Evolutionary conservation across 37 sponge, comb jelly and placozoan genomes (phyloP), one percentile per base, ranked within the genome.

Genomic region (Oopsacas minuta): DNA sequence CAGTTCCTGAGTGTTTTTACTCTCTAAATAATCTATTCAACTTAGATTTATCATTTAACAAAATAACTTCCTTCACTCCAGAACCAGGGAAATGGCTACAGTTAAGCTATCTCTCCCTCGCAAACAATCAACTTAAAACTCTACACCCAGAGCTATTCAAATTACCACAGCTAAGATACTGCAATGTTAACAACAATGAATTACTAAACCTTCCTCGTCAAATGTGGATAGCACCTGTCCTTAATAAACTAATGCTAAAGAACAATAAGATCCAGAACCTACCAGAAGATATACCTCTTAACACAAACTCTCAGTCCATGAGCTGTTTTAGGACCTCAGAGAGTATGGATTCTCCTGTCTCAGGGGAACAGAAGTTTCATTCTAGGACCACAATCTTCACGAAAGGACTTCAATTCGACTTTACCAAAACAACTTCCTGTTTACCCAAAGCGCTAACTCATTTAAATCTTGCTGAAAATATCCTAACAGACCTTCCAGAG

Each of bases 171-270:
- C 86, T 94, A 32, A 1, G n/a, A 52, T 20, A 81, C 0, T 84
- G 91, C 0, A 87, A 88, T 23, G 86, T 81, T 0, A 83, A 85
- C 12, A 1, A 28, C 69, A 94, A 94, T 37, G 0, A 81, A 0
- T 36, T 94, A 20, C 15, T 69, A n/a, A 10, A 36, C 25, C 83
- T 94, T 0, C 90, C 94, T 15, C 34, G 83, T 36, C 37, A 86
- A 42, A 35, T 93, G 39, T 95, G 96, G 96, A 88, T 49, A 0
- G 86, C 94, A 0, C 93, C 91, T 7, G 86, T 88, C 36, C 87
- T 95, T 36, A 81, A 86, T 35, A 75, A 83, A 0, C 81, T 90
- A 36, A 51, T 53, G 52, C 88, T 91, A 39, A 36, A 81, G 0
- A 15, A 86, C 86, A 93, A 93, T 39, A 36, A 61, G 32, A 53